These are phyloP conservation scores for Achroia grisella DNA, from an alignment of 1,140 invertebrate genomes.

Conservation along the genomic window DNA sequence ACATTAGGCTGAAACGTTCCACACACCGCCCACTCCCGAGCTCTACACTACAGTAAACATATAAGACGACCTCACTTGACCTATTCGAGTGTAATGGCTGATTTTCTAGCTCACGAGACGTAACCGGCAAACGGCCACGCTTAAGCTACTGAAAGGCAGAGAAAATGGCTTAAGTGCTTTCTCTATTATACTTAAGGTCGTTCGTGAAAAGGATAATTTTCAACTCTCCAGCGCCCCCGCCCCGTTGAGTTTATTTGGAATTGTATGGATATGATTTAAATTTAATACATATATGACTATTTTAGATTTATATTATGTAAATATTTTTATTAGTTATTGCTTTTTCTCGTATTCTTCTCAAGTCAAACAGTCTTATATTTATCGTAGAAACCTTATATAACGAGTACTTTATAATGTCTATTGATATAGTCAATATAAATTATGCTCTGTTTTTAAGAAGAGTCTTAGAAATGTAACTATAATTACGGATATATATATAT, in stretches of 20 bases:
- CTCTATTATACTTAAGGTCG: constrained; percentile 73
- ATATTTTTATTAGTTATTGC: not conserved
- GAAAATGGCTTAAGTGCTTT: constrained; percentile 74
- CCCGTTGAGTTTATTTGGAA: constrained; percentile 24
- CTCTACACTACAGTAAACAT: constrained; percentile 19
- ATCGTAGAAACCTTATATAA: too few relatives aligned
- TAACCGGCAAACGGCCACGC: constrained; percentile 60
- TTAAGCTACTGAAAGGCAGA: constrained; percentile 72
- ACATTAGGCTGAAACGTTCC: constrained; percentile 53
- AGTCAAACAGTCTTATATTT: too few relatives aligned
- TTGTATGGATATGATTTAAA: constrained; percentile 22
- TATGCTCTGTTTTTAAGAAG: too few relatives aligned
- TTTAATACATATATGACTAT: too few relatives aligned
- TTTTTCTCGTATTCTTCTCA: not conserved
- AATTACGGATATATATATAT: too few relatives aligned
- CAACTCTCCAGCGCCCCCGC: constrained; percentile 61
- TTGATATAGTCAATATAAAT: too few relatives aligned
- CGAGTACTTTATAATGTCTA: too few relatives aligned
- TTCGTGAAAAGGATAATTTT: constrained; percentile 73
- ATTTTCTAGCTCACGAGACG: constrained; percentile 71
- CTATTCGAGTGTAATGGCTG: constrained; percentile 61
- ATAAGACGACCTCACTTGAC: constrained; percentile 32
- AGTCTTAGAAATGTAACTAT: too few relatives aligned
- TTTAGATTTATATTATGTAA: not conserved
- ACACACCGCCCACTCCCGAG: constrained; percentile 18